A percentile compares a stretch with the other conserved stretches of the same genome.
These are phyloP conservation scores for Chaenogobius annularis DNA, from an alignment of 2,113 vertebrate genomes.

Conservation along the genomic window DNA sequence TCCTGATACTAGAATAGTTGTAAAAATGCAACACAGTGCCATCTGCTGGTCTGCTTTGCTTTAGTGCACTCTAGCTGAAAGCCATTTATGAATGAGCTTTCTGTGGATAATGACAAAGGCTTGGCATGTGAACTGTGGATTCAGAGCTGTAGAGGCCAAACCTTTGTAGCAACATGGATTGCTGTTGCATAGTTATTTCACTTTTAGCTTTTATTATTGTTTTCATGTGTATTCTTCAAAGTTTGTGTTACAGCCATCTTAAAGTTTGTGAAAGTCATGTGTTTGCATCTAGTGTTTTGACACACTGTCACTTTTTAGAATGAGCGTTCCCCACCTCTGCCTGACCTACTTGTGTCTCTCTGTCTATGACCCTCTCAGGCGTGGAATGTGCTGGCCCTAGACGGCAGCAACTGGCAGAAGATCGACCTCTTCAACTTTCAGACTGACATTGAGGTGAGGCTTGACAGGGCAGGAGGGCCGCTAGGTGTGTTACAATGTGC, in stretches of 20 bases:
- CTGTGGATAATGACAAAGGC: conserved; percentile 33
- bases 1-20: not conserved
- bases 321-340: conserved; percentile 21
- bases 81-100: conserved; percentile 47
- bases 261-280: not conserved
- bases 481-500: conserved; percentile 6
- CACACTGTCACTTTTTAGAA: not conserved
- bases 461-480: not conserved
- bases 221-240: not conserved
- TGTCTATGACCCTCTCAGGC: conserved; percentile 74
- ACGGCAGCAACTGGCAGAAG: conserved; percentile 98
- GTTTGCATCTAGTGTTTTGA: conserved; percentile 1
- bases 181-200: not conserved
- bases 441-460: conserved; percentile 92
- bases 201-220: not conserved
- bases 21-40: conserved; percentile 31
- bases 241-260: not conserved
- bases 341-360: conserved; percentile 47
- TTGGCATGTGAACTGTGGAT: conserved; percentile 17
- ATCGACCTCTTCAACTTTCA: conserved; percentile 97
- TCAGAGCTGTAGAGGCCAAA: conserved; percentile 23
- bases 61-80: conserved; percentile 45
- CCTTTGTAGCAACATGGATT: conserved; percentile 9
- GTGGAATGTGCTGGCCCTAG: conserved; percentile 93
- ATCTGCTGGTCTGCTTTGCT: conserved; percentile 47